Percentiles rank a stretch among this genome's conserved stretches.
Evolutionary conservation across 2,888 invertebrate genomes (phyloP).

Genomic region (Agonopterix heracliana): DNA sequence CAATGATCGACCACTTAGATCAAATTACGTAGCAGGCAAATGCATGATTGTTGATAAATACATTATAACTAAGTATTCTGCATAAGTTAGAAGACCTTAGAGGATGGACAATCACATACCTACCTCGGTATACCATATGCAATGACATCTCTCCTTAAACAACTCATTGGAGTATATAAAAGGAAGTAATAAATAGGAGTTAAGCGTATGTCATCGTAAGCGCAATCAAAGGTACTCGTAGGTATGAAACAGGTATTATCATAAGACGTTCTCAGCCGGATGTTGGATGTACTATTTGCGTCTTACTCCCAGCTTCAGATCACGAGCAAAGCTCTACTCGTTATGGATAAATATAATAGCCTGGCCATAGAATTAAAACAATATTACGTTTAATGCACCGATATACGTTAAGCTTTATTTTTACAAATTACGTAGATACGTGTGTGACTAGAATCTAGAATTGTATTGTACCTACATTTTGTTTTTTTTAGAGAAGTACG

Average conservation of each 20-base stretch:
- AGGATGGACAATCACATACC: not conserved
- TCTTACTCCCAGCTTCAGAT: conserved; percentile 22
- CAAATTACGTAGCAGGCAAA: conserved; percentile 10
- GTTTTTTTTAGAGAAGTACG: no score
- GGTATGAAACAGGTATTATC: conserved; percentile 28
- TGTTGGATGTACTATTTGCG: conserved; percentile 40
- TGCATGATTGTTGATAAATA: conserved; percentile 14
- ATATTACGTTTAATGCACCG: no score
- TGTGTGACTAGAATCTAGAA: no score
- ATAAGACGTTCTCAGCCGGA: conserved; percentile 40
- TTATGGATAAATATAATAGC: not conserved
- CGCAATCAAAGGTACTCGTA: conserved; percentile 13
- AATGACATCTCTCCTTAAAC: not conserved
- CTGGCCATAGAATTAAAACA: not conserved
- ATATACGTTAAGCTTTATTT: no score
- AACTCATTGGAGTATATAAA: conserved; percentile 9
- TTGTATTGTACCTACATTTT: no score
- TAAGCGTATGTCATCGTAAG: conserved; percentile 17
- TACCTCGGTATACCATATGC: not conserved
- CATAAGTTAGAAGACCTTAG: conserved; percentile 1
- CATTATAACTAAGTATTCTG: not conserved
- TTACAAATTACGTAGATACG: no score
- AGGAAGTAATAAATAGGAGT: conserved; percentile 21
- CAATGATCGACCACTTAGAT: conserved; percentile 28
- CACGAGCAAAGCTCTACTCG: not conserved